Base-by-base conservation (phyloP, 2,888 invertebrate species). In the Tiliacea aurago region DNA sequence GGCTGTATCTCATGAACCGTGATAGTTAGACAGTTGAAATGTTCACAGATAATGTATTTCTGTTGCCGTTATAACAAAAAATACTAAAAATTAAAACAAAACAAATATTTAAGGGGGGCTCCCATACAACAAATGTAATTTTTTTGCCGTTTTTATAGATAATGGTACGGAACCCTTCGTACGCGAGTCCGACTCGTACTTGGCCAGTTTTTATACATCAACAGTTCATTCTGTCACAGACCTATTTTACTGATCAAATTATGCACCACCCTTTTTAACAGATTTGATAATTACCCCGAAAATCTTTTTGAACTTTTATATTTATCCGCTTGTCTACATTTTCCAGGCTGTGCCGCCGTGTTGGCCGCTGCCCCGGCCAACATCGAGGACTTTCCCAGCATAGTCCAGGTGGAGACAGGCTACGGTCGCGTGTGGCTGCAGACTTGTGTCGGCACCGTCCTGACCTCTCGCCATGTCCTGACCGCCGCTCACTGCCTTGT, bases 331-430 rank as follows among this genome's bases (percentile, higher is more conserved):
- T 15, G 2, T 56, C 5, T 28, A 10, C 11, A 33, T 33, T 41
- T 58, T 33, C 11, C 11, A 81, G 81, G 84, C 9, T 58, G 63
- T 20, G 80, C 23, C 43, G 23, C 43, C 69, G 87, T 63, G 2
- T 47, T 68, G 70, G 84, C 37, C 11, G 76, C 82, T 1, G 18
- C 47, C 0, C 79, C 77, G 0, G 83, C 89, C 0, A 75, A 62
- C n/a, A 86, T 89, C 49, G 80, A 89, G 15, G 70, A 70, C 37
- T 85, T 80, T 68, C 89, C 89, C 68, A 91, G 92, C 73, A 88
- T 89, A 70, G 91, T 94, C 70, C 96, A 88, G 93, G 94, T 81
- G 15, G 87, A 88, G 56, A 68, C 66, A n/a, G 70, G 80, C 10
- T 20, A 59, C 13, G 71, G 77, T 0, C 43, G 49, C 9, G 15